Conservation (phyloP, 2,113 vertebrate genomes). For the Phocoena phocoena region DNA sequence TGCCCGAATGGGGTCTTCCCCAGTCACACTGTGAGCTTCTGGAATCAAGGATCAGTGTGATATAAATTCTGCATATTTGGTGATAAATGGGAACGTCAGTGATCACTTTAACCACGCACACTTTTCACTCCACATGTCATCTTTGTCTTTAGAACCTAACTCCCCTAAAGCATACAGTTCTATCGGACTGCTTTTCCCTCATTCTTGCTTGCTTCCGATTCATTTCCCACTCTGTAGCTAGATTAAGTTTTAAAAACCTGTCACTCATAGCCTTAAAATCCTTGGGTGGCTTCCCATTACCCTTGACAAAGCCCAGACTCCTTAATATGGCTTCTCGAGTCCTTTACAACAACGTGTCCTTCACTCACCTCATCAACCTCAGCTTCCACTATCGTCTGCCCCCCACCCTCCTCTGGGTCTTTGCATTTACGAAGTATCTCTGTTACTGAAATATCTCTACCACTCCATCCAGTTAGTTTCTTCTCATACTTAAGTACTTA, state of each 20-base stretch:
- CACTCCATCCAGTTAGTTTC: neutral
- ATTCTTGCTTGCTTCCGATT: neutral
- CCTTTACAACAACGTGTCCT: neutral
- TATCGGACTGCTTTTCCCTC: neutral
- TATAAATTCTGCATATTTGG: neutral
- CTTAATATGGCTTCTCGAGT: neutral
- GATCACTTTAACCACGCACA: accelerated
- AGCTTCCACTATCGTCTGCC: neutral
- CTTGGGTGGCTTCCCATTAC: neutral
- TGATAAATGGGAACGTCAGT: neutral
- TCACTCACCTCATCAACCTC: neutral
- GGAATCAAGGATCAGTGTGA: neutral
- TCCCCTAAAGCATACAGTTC: too few relatives aligned
- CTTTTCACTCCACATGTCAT: neutral
- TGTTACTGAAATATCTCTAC: neutral
- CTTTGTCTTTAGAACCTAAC: neutral
- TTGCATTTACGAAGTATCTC: too few relatives aligned
- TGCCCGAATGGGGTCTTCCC: neutral
- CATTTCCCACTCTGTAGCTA: neutral
- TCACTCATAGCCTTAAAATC: neutral
- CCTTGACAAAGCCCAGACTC: neutral
- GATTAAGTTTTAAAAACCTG: neutral
- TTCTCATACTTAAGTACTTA: neutral
- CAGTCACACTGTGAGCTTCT: neutral
- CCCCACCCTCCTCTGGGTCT: neutral